Percentiles rank a stretch among this genome's conserved stretches.
Evolutionary conservation across 2,888 invertebrate species (phyloP).

Genomic region (Dioctria rufipes): DNA sequence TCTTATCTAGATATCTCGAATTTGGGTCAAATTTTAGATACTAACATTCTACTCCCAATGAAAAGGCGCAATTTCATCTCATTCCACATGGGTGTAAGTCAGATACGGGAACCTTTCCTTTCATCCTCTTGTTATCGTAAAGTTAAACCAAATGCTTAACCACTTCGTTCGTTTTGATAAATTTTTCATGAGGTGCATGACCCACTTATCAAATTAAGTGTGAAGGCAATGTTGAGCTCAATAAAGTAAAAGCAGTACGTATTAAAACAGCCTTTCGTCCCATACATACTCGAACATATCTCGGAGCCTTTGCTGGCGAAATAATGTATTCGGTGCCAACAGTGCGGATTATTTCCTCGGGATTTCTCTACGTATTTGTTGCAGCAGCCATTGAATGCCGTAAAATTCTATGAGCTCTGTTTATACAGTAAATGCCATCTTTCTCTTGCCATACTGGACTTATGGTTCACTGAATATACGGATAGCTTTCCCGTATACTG

Average conservation of each 20-base stretch:
- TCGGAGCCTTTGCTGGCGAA: background rate
- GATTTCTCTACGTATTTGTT: conserved; percentile 1
- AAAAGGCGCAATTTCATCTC: background rate
- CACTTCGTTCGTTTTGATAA: conserved; percentile 51
- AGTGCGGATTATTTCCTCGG: conserved; percentile 47
- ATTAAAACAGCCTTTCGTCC: background rate
- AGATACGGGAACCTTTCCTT: background rate
- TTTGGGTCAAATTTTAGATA: conserved; percentile 30
- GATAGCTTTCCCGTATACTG: background rate
- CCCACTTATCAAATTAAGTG: conserved; percentile 59
- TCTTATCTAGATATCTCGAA: conserved; percentile 2
- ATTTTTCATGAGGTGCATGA: conserved; percentile 58
- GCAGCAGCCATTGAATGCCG: conserved; percentile 7
- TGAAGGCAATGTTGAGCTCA: conserved; percentile 50
- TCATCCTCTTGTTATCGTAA: conserved; percentile 5
- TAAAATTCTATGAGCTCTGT: background rate
- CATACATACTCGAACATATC: background rate
- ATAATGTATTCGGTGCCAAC: conserved; percentile 56
- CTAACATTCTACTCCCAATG: background rate
- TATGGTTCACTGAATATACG: background rate
- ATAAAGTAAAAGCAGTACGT: conserved; percentile 49
- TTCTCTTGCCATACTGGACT: background rate
- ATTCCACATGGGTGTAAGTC: background rate
- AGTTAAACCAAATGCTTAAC: conserved; percentile 19
- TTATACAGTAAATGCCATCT: background rate